These are phyloP conservation scores for Herminia tarsipennalis DNA, from an alignment of 2,888 invertebrate genomes.

Conservation along the genomic window DNA sequence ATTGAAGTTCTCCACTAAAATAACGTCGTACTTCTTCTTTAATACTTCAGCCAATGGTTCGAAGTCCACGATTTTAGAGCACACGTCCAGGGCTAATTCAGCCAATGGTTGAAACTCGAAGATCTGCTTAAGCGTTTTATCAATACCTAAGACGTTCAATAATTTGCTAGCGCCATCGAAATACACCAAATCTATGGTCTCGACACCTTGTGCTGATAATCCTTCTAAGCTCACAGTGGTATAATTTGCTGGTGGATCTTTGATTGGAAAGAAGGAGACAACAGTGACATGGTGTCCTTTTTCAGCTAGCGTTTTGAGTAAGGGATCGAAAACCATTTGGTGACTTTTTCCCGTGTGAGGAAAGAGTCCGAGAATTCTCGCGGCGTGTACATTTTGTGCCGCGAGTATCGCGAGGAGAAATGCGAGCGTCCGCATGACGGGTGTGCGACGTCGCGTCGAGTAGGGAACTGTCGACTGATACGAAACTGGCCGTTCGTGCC, in stretches of 20 bases:
- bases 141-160: slow-evolving; percentile 53
- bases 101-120: slow-evolving; percentile 60
- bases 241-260: slow-evolving; percentile 74
- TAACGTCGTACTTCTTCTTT: slow-evolving; percentile 85
- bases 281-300: slow-evolving; percentile 87
- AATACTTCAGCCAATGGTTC: slow-evolving; percentile 66
- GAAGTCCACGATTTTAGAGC: slow-evolving; percentile 68
- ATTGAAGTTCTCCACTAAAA: slow-evolving; percentile 87
- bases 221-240: slow-evolving; percentile 76
- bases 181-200: slow-evolving; percentile 59
- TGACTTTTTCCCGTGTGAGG: slow-evolving; percentile 87
- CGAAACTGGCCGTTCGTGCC: slow-evolving; percentile 11
- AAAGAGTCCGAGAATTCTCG: slow-evolving; percentile 85
- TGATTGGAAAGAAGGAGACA: slow-evolving; percentile 84
- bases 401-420: slow-evolving; percentile 49
- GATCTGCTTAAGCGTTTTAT: slow-evolving; percentile 55
- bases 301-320: slow-evolving; percentile 81
- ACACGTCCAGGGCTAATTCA: slow-evolving; percentile 65
- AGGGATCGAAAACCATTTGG: slow-evolving; percentile 85
- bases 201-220: slow-evolving; percentile 63
- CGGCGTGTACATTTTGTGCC: slow-evolving; percentile 57
- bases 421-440: slow-evolving; percentile 59
- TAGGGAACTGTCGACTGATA: slow-evolving; percentile 38
- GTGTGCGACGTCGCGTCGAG: slow-evolving; percentile 40
- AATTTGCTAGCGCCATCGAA: slow-evolving; percentile 57